Conservation (phyloP, 2,797 vertebrate species). For the Acrossocheilus wenchowensis region DNA sequence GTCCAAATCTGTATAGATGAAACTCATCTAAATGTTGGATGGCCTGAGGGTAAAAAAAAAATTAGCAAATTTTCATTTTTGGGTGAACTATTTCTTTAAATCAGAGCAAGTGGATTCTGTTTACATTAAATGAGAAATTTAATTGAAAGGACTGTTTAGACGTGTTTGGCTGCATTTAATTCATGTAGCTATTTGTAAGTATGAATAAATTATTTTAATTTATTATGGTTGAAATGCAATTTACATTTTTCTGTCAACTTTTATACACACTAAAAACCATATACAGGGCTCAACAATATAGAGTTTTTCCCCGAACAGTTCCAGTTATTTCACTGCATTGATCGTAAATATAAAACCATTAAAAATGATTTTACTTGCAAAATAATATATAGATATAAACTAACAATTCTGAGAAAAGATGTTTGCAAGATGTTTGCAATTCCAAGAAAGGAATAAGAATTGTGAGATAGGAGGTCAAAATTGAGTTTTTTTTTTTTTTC, state of each 20-base stretch:
- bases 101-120: background rate
- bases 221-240: background rate
- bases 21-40: background rate
- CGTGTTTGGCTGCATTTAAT: conserved; percentile 23
- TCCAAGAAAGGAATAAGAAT: too few species aligned
- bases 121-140: background rate
- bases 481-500: too few species aligned
- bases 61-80: background rate
- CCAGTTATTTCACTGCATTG: background rate
- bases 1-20: background rate
- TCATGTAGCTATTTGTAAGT: conserved; percentile 14
- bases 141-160: conserved; percentile 33
- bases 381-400: background rate
- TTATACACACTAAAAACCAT: background rate
- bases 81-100: background rate
- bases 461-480: too few species aligned
- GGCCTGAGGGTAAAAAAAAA: background rate
- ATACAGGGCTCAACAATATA: background rate
- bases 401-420: background rate
- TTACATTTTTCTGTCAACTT: background rate
- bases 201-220: conserved; percentile 26
- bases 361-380: background rate
- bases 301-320: background rate
- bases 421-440: background rate
- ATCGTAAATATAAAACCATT: background rate